Evolutionary conservation across 2,797 vertebrate species (phyloP).

Genomic region (Gymnothorax reevesii): DNA sequence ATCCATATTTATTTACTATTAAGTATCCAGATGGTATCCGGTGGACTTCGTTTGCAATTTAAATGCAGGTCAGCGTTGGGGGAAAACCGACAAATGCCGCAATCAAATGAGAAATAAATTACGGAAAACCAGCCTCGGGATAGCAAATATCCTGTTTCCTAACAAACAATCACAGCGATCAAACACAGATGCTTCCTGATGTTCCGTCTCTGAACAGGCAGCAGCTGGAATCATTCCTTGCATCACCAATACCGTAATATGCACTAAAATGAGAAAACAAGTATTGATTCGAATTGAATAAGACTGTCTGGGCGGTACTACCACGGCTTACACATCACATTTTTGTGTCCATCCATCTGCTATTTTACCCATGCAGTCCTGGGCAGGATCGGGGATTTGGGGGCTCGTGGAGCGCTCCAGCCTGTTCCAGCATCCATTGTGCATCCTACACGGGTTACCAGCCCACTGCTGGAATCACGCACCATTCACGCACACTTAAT

Average conservation of each 20-base stretch:
- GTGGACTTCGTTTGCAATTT: background rate
- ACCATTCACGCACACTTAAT: no score
- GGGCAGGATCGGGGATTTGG: no score
- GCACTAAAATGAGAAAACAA: background rate
- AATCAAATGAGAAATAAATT: background rate
- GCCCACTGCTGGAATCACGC: no score
- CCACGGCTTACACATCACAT: background rate
- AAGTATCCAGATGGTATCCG: background rate
- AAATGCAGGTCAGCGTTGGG: background rate
- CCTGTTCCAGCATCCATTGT: no score
- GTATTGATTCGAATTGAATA: background rate
- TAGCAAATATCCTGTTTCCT: background rate
- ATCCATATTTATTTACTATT: background rate
- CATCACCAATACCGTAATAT: background rate
- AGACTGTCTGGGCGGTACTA: background rate
- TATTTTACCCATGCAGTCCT: no score
- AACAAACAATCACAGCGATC: constrained; percentile 2
- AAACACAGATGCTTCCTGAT: background rate
- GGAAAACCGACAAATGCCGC: background rate
- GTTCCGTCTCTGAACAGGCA: background rate
- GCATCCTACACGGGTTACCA: no score
- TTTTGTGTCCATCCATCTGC: no score
- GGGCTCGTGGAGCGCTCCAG: no score
- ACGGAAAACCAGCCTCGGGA: background rate
- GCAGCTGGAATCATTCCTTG: background rate